Evolutionary conservation across 2,888 invertebrate species (phyloP).

Genomic region (Amiota minor): DNA sequence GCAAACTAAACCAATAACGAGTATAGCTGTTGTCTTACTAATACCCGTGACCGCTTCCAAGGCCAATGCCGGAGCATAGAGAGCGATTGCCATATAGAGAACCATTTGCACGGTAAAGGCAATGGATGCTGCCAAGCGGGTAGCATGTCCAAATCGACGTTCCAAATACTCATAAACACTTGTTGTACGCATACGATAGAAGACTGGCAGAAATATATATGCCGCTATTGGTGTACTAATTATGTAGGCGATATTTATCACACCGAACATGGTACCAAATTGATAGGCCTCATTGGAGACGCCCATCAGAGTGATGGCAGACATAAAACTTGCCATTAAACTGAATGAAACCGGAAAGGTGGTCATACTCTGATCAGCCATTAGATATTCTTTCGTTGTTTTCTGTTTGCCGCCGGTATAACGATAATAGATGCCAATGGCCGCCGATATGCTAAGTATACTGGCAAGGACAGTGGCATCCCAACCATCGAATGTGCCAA

Average conservation of each 20-base stretch:
- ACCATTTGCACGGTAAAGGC: slow-evolving; percentile 93
- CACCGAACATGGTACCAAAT: slow-evolving; percentile 85
- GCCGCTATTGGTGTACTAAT: slow-evolving; percentile 86
- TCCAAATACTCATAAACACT: slow-evolving; percentile 96
- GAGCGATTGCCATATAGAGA: slow-evolving; percentile 91
- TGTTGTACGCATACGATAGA: slow-evolving; percentile 85
- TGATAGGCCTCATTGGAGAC: slow-evolving; percentile 90
- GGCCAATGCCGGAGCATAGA: slow-evolving; percentile 96
- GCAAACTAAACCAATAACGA: slow-evolving; percentile 81
- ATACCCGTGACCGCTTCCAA: slow-evolving; percentile 88
- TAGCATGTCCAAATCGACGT: slow-evolving; percentile 84
- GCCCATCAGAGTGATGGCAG: slow-evolving; percentile 90
- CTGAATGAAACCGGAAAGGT: slow-evolving; percentile 88
- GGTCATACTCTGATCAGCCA: slow-evolving; percentile 88
- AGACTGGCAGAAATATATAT: slow-evolving; percentile 87
- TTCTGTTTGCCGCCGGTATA: slow-evolving; percentile 91
- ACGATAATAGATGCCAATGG: slow-evolving; percentile 88
- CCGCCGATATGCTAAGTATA: slow-evolving; percentile 82
- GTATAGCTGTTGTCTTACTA: slow-evolving; percentile 81
- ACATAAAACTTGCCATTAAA: slow-evolving; percentile 94
- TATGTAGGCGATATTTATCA: slow-evolving; percentile 84
- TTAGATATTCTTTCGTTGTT: slow-evolving; percentile 89
- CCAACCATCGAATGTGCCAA: slow-evolving; percentile 76
- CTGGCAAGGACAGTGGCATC: slow-evolving; percentile 84
- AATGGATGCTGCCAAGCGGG: slow-evolving; percentile 85